A percentile compares a stretch with the other conserved stretches of the same genome.
Evolutionary conservation across 2,113 vertebrate genomes (phyloP).

Genomic region (Brachypteracias leptosomus): DNA sequence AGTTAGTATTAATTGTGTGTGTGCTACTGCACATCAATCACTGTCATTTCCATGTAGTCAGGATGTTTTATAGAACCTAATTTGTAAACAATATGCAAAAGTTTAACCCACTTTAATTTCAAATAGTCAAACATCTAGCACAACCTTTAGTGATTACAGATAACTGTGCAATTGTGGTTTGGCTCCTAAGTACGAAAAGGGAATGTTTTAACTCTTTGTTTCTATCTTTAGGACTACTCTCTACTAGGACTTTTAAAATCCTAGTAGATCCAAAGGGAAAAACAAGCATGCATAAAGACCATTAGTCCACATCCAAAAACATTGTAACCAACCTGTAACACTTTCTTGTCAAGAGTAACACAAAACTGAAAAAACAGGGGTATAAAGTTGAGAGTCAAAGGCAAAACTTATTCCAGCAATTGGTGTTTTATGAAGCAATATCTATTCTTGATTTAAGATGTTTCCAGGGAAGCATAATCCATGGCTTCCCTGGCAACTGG

Average conservation of each 20-base stretch:
- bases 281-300: not conserved
- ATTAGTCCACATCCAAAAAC: not conserved
- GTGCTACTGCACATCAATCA: constrained; percentile 29
- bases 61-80: constrained; percentile 19
- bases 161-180: not conserved
- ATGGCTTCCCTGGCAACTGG: not conserved
- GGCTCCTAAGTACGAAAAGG: not conserved
- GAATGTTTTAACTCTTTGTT: not conserved
- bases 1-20: constrained; percentile 36
- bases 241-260: not conserved
- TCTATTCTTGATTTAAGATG: not conserved
- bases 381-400: not conserved
- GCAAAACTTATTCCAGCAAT: not conserved
- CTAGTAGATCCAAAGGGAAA: not conserved
- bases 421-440: not conserved
- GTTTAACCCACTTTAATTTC: constrained; percentile 15
- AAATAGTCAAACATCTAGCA: not conserved
- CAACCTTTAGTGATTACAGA: not conserved
- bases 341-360: not conserved
- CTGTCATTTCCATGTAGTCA: constrained; percentile 6
- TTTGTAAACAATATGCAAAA: constrained; percentile 45
- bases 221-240: not conserved
- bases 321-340: not conserved
- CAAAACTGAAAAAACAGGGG: not conserved
- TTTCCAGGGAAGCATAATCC: not conserved